Evolutionary conservation across 2,888 invertebrate genomes (phyloP), one percentile per base, ranked within the genome.

Genomic region (Hypercompe scribonia): DNA sequence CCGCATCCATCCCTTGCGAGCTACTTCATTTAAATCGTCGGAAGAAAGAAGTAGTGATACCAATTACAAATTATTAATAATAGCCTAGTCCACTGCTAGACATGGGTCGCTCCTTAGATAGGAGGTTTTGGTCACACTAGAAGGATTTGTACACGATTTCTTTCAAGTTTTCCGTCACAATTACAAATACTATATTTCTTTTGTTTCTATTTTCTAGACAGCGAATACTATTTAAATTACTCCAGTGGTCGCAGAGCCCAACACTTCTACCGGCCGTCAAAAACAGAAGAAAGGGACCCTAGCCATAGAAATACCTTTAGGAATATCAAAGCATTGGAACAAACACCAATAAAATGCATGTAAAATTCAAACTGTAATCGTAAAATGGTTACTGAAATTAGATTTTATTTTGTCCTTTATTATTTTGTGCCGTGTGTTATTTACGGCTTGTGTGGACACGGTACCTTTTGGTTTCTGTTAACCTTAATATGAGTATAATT

Each of bases 261-360:
- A 67, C 28, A 39, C 76, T 75, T 64, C 15, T 39, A 64, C 72
- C 71, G 66, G 33, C 36, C 50, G 74, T 70, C 73, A 76, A 75
- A 81, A 73, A 77, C 70, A 75, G 58, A 74, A 72, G 84, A 82
- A 81, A 73, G 82, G 74, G 71, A 84, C 76, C 70, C 82, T 70
- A 74, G 69, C 84, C 73, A 79, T 84, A 81, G 82, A 81, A 84
- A 82, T 84, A 84, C 77, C 82, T 81, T 77, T n/a, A 81, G 71
- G 78, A 82, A 84, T 78, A 82, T 84, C 82, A 79, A 79, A 79
- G 82, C 78, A 73, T 81, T 78, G 80, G 82, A 80, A 84, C 82
- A 82, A 82, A 82, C 80, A 84, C 82, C 80, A 80, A 84, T 84
- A 82, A 82, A 82, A 84, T 81, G 78, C 81, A 84, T 82, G 84